A percentile compares a stretch with the other conserved stretches of the same genome.
Conservation (phyloP, 2,113 vertebrate species). For the Monopterus albus region DNA sequence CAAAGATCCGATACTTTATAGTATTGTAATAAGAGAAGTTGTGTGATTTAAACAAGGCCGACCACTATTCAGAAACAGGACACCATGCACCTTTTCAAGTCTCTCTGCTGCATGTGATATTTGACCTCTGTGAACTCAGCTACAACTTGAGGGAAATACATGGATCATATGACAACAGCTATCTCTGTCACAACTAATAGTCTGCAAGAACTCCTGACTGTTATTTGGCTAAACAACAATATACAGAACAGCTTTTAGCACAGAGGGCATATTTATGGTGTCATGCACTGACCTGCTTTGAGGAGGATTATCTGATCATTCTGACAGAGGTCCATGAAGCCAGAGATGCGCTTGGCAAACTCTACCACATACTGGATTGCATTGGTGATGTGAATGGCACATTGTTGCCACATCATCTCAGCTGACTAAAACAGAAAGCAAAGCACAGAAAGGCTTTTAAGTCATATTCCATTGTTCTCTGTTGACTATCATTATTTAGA, state of each 20-base stretch:
- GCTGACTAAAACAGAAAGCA: constrained; percentile 80
- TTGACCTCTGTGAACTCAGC: constrained; percentile 9
- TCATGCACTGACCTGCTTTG: constrained; percentile 88
- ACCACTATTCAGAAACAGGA: constrained; percentile 22
- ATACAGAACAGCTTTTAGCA: background rate
- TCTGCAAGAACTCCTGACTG: constrained; percentile 10
- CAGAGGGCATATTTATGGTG: background rate
- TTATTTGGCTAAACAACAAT: background rate
- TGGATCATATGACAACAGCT: constrained; percentile 24
- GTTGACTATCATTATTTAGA: background rate
- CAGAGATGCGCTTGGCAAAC: constrained; percentile 91
- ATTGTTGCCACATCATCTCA: constrained; percentile 92
- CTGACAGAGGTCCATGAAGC: constrained; percentile 95
- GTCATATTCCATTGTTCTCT: background rate
- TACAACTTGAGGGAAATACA: background rate
- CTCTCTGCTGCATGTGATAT: constrained; percentile 44
- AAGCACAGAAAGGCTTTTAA: constrained; percentile 6
- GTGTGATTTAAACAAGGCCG: constrained; percentile 30
- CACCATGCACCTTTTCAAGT: constrained; percentile 2
- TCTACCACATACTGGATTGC: constrained; percentile 94
- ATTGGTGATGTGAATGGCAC: constrained; percentile 89
- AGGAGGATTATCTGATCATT: constrained; percentile 95
- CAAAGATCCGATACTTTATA: no score
- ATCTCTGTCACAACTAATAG: background rate
- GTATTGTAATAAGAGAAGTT: background rate